Conservation (phyloP, 2,113 vertebrate species). For the Excalfactoria chinensis region DNA sequence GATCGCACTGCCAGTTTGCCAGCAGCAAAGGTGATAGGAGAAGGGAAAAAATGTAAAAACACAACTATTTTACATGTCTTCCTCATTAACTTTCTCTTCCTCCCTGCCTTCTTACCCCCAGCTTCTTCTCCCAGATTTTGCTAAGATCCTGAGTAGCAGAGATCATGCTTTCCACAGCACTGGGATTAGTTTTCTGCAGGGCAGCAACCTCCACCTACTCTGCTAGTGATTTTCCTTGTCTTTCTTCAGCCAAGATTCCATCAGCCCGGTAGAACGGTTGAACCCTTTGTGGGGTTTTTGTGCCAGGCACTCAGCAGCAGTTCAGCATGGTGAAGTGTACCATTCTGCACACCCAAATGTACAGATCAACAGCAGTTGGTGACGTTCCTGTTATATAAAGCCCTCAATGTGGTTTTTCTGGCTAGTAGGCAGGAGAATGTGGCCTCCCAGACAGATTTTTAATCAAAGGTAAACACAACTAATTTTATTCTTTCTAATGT, state of each 20-base stretch:
- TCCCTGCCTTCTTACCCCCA: neutral
- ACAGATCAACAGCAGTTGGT: neutral
- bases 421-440: neutral
- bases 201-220: neutral
- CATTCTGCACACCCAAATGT: neutral
- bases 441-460: neutral
- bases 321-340: neutral
- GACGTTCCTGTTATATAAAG: neutral
- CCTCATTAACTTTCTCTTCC: neutral
- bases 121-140: neutral
- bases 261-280: neutral
- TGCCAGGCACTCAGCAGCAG: neutral
- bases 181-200: neutral
- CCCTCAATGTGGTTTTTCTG: neutral
- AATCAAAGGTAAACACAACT: neutral
- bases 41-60: neutral
- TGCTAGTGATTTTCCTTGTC: neutral
- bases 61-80: neutral
- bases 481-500: neutral
- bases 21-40: neutral
- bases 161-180: neutral
- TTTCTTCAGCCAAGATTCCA: neutral
- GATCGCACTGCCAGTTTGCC: neutral
- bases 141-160: neutral
- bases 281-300: neutral